These are phyloP conservation scores for Cynoglossus semilaevis DNA, from an alignment of 2,113 vertebrate species.

Conservation along the genomic window DNA sequence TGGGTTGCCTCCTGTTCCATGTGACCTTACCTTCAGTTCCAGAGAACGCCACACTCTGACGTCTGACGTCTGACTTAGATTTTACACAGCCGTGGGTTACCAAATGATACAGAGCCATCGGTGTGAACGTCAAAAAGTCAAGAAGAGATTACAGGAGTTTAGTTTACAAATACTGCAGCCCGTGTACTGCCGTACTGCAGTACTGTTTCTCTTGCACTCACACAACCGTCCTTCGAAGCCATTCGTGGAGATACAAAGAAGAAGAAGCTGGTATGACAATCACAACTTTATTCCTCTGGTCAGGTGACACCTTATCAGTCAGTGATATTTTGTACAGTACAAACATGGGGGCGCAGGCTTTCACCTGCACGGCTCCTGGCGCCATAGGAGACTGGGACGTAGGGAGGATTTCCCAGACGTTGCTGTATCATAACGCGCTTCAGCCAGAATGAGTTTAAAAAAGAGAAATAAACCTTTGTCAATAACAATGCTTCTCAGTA, in stretches of 20 bases:
- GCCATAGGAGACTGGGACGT: constrained; percentile 54
- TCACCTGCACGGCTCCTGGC: constrained; percentile 41
- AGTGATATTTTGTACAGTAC: constrained; percentile 69
- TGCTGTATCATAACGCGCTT: constrained; percentile 72
- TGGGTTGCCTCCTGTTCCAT: constrained; percentile 69
- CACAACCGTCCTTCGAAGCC: constrained; percentile 74
- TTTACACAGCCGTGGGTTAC: constrained; percentile 46
- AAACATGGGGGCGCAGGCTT: constrained; percentile 52
- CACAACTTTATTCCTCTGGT: constrained; percentile 66
- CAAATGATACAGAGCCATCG: constrained; percentile 61
- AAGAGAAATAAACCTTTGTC: constrained; percentile 60
- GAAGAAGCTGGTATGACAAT: constrained; percentile 78
- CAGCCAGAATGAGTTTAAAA: constrained; percentile 55
- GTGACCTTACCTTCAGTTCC: constrained; percentile 67
- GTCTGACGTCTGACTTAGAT: constrained; percentile 33
- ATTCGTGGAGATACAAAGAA: constrained; percentile 68
- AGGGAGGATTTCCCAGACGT: constrained; percentile 64
- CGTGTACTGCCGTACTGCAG: too few species aligned
- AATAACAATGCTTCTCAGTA: constrained; percentile 79
- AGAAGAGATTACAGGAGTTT: too few species aligned
- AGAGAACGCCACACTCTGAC: constrained; percentile 46
- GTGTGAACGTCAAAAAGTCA: constrained; percentile 5
- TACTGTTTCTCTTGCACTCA: constrained; percentile 60
- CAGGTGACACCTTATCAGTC: constrained; percentile 62
- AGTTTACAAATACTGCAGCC: constrained; percentile 32